Base-by-base conservation (phyloP, 2,113 vertebrate genomes). In the Ursus arctos region DNA sequence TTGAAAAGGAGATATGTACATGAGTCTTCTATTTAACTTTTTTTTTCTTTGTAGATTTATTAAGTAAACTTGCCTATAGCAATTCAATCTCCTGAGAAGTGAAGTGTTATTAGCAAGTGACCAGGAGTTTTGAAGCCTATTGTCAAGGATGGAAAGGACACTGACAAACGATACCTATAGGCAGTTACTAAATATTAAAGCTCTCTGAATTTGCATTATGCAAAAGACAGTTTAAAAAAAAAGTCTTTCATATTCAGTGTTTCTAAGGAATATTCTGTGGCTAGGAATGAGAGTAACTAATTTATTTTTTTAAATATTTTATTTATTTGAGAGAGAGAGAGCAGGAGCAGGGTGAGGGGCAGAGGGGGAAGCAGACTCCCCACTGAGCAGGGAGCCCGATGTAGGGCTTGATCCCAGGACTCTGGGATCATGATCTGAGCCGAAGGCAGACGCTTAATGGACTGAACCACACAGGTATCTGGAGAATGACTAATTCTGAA, bases 141-240 rank as follows among this genome's bases (percentile, higher is more conserved):
- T 79, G 13, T 24, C 51, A 55, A 77, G 7, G 12, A 57, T 43
- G 6, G 28, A 87, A 94, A 94, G 33, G 21, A 80, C n/a, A 80
- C 22, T 26, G n/a, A 57, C 9, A 93, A 90, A 76, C n/a, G 57
- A 51, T 2, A 57, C 40, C 9, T 95, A 89, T 89, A 79, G 67
- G 22, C 65, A 82, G 36, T 85, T 61, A 91, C n/a, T 61, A 72
- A 85, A 81, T 88, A 96, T 26, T 91, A 86, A 95, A 94, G 14
- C 1, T 81, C 16, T 90, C 33, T 81, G 8, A 28, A 83, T 43
- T 87, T 95, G 59, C 31, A 91, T 87, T 83, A 80, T 57, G 43
- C 49, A 74, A 95, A 84, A 22, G 0, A 7, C 2, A 49, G 26
- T 22, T 95, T 86, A 43, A 43, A 47, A 65, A 88, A 59, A n/a